Base-by-base conservation (phyloP, 1,140 invertebrate species). In the Drosophila willistoni region DNA sequence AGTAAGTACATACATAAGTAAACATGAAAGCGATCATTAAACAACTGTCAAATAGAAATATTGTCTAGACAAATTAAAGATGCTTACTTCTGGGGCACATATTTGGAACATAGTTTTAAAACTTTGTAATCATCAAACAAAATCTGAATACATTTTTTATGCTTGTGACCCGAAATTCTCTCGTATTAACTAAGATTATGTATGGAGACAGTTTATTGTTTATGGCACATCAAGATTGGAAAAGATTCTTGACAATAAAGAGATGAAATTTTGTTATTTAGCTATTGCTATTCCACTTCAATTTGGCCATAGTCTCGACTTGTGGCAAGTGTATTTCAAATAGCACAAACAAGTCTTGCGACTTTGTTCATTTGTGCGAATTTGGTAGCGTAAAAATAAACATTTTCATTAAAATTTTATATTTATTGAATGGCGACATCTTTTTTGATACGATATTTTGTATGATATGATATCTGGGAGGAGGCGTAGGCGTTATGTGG, bases 361-460 rank as follows among this genome's bases (percentile, higher is more conserved):
- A 64, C 64, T 51, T 72, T 51, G 67, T 62, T 68, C 75, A 47
- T 57, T 51, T 19, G n/a, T 13, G 36, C 68, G 12, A 64, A 77
- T 73, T 79, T 73, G 84, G 83, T 83, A 83, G 83, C 80, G 76
- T 68, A 73, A 74, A 77, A 77, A 83, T 80, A 80, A 87, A 73
- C 69, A 86, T 87, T 83, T 86, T 79, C 83, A 86, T 83, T 77
- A 87, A 87, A 89, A 80, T 77, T 79, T 64, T 72, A 80, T 87
- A 79, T 87, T 87, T 87, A 87, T 87, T 89, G 83, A 87, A 87
- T 71, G 84, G 83, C 83, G 84, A 89, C 83, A 80, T 65, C 66
- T 69, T 73, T 83, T 77, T 54, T 89, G 83, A 51, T 51, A 51
- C 10, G 10, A 51, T 51, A 51, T 51, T 7, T 51, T 7, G 17